phyloP scores from a whole-genome alignment of 2,888 invertebrate species.

The Lottia scabra region DNA sequence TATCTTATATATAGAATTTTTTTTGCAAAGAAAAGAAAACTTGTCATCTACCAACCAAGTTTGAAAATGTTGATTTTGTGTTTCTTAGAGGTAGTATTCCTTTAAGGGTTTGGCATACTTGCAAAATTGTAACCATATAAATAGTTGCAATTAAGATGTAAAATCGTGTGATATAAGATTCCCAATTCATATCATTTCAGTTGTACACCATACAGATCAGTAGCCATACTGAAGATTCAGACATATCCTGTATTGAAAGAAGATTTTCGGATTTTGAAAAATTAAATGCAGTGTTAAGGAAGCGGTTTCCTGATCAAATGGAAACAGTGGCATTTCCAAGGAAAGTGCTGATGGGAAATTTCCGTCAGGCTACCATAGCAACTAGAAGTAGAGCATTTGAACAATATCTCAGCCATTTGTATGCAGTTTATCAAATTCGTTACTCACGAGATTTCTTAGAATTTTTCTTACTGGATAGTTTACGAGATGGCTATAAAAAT shows the following conservation, averaged over 20 bases:
- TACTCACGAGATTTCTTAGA: constrained; percentile 61
- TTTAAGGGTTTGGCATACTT: no score
- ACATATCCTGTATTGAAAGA: constrained; percentile 62
- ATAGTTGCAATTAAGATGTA: no score
- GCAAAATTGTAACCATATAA: no score
- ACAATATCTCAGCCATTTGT: constrained; percentile 66
- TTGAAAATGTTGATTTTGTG: no score
- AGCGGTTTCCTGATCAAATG: constrained; percentile 57
- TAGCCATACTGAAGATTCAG: constrained; percentile 48
- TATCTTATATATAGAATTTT: no score
- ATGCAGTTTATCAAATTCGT: constrained; percentile 59
- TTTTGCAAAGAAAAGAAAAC: no score
- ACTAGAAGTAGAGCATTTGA: constrained; percentile 68
- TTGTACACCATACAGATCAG: constrained; percentile 40
- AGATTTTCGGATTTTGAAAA: constrained; percentile 69
- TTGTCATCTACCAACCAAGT: no score
- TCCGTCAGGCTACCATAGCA: constrained; percentile 67
- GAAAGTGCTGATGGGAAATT: constrained; percentile 68
- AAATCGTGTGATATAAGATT: no score
- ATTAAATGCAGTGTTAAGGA: constrained; percentile 58
- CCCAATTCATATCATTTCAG: no score
- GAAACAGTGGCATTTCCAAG: constrained; percentile 67
- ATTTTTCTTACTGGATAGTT: constrained; percentile 63
- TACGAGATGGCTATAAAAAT: constrained; percentile 53
- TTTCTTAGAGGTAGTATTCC: no score